Conservation (phyloP, 2,888 invertebrate genomes). For the Sinelater perroti region DNA sequence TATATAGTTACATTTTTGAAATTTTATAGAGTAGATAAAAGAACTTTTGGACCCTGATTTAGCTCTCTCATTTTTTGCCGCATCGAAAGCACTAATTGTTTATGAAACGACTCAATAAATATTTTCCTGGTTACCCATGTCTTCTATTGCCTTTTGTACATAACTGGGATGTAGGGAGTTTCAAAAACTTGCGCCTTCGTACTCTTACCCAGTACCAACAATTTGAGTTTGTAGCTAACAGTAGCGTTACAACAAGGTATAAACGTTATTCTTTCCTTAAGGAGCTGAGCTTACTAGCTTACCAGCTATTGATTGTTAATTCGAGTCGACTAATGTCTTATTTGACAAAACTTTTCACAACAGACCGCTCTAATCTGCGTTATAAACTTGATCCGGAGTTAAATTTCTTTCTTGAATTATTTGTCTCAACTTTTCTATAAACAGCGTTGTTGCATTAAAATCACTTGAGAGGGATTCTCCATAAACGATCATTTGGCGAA, state of each 20-base stretch:
- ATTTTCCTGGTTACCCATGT: conserved; percentile 45
- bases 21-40: no score
- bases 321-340: not conserved
- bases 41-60: not conserved
- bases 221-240: conserved; percentile 46
- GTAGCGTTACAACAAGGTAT: conserved; percentile 46
- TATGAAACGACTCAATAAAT: conserved; percentile 43
- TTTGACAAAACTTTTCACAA: not conserved
- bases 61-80: not conserved
- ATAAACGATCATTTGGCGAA: not conserved
- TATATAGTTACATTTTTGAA: no score
- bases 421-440: not conserved
- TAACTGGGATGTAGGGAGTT: conserved; percentile 41
- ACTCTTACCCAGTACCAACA: conserved; percentile 48
- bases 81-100: conserved; percentile 36
- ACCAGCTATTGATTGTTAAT: not conserved
- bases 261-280: no score
- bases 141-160: conserved; percentile 36
- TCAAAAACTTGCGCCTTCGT: conserved; percentile 46
- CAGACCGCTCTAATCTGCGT: not conserved
- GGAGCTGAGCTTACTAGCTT: no score
- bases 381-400: conserved; percentile 1
- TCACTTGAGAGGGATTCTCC: not conserved
- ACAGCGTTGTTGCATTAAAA: not conserved
- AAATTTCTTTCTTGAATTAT: not conserved